Conservation (phyloP, 2,888 invertebrate genomes). For the Rhopalosiphum nymphaeae region DNA sequence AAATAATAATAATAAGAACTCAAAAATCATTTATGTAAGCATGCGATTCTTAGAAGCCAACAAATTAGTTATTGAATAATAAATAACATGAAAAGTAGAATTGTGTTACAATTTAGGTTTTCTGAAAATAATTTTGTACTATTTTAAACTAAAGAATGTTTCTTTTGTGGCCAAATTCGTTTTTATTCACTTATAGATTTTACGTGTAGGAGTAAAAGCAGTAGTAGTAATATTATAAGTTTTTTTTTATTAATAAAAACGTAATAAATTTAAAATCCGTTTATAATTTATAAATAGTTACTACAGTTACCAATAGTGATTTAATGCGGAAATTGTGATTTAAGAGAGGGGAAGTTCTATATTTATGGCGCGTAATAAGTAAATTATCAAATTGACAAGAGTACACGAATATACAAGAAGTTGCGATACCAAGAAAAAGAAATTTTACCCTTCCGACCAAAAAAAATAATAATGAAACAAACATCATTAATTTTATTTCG, state of each 20-base stretch:
- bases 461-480: not conserved
- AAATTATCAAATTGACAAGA: not conserved
- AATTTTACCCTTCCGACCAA: not conserved
- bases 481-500: not conserved
- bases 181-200: not conserved
- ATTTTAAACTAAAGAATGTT: not conserved
- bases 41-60: not conserved
- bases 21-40: not conserved
- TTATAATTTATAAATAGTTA: not conserved
- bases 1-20: not conserved
- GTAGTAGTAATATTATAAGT: not conserved
- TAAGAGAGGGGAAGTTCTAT: not conserved
- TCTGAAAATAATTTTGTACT: not conserved
- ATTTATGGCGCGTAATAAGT: not conserved
- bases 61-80: conserved; percentile 8
- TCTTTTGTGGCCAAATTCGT: not conserved
- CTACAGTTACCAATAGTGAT: not conserved
- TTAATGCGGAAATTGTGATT: not conserved
- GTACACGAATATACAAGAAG: not conserved
- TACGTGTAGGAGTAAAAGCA: not conserved
- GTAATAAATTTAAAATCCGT: not conserved
- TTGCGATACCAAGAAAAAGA: not conserved
- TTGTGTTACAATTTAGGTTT: not conserved
- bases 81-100: not conserved
- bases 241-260: not conserved